phyloP scores from a whole-genome alignment of 2,113 vertebrate species.

The Cyprinus carpio region DNA sequence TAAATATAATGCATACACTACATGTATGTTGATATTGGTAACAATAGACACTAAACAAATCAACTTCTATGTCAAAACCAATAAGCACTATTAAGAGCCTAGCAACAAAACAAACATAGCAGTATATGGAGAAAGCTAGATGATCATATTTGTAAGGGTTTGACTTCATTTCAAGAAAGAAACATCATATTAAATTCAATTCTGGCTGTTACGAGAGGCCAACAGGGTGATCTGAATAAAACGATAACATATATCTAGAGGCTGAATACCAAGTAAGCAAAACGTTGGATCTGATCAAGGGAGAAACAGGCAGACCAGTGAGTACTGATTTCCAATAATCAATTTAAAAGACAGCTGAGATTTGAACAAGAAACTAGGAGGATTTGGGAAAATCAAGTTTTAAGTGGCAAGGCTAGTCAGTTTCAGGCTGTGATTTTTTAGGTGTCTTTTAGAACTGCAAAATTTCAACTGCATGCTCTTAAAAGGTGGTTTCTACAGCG shows the following conservation, averaged over 20 bases:
- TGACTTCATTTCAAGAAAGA: neutral
- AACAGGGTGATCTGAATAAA: conserved; percentile 8
- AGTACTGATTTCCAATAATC: conserved; percentile 25
- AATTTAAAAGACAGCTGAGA: neutral
- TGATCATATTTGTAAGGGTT: neutral
- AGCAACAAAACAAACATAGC: conserved; percentile 1
- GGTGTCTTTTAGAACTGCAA: neutral
- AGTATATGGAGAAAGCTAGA: neutral
- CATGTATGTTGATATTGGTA: neutral
- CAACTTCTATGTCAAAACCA: neutral
- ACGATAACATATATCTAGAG: neutral
- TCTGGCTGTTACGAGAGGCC: neutral
- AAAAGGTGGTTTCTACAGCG: neutral
- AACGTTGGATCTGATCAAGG: conserved; percentile 16
- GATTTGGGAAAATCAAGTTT: neutral
- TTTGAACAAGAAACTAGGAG: neutral
- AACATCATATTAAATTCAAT: neutral
- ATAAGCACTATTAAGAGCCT: neutral
- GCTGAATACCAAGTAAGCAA: neutral
- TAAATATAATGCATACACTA: too few species aligned
- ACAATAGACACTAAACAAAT: conserved; percentile 3
- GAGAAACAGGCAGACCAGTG: neutral
- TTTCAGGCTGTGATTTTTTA: neutral
- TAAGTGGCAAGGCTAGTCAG: neutral
- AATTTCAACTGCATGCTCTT: neutral